Evolutionary conservation across 2,888 invertebrate genomes (phyloP).

Genomic region (Phortica magna): DNA sequence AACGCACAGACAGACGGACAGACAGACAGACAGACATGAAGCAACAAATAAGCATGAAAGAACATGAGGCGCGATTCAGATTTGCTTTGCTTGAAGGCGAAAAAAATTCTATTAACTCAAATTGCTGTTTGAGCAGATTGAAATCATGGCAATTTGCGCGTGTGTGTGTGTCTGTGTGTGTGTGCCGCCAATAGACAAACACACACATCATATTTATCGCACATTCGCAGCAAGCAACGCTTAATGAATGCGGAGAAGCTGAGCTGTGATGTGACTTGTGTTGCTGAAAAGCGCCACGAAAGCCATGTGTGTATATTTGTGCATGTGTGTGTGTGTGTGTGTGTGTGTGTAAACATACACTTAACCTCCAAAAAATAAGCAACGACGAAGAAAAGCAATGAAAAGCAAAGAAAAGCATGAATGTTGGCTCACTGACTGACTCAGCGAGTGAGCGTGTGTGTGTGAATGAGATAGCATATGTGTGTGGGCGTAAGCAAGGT

Average conservation of each 20-base stretch:
- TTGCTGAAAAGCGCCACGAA: conserved; percentile 61
- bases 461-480: too few relatives aligned
- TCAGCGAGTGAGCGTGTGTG: too few relatives aligned
- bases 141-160: conserved; percentile 2
- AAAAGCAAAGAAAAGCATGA: too few relatives aligned
- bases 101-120: conserved; percentile 19
- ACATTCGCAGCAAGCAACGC: neutral
- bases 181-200: neutral
- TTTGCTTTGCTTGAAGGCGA: neutral
- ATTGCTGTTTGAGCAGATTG: conserved; percentile 13
- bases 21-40: neutral
- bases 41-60: neutral
- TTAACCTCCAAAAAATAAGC: conserved; percentile 56
- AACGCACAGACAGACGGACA: neutral
- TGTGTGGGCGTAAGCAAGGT: neutral
- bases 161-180: neutral
- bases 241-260: conserved; percentile 35
- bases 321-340: too few relatives aligned
- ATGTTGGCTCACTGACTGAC: too few relatives aligned
- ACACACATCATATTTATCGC: neutral
- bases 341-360: too few relatives aligned
- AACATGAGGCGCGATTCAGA: too few relatives aligned
- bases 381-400: neutral
- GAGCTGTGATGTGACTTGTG: conserved; percentile 46
- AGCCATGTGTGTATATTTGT: too few relatives aligned